Percentiles rank a stretch among this genome's conserved stretches.
These are phyloP conservation scores for Spinus olivaceus DNA, from an alignment of 2,797 vertebrate genomes.

Conservation along the genomic window DNA sequence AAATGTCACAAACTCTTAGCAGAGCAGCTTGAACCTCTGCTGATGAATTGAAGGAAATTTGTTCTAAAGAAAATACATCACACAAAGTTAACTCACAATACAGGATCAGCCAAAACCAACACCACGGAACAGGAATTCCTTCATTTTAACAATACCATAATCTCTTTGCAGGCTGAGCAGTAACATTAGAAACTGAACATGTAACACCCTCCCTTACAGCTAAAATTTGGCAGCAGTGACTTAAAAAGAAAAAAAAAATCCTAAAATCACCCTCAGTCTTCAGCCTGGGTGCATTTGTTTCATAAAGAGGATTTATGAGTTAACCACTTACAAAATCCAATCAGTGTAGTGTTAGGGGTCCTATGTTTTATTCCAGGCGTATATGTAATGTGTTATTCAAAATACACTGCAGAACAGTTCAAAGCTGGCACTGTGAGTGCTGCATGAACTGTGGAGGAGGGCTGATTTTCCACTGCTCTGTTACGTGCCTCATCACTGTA, in stretches of 20 bases:
- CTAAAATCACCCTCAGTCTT: neutral
- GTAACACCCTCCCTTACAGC: conserved; percentile 33
- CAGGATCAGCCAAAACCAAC: conserved; percentile 71
- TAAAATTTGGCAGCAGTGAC: neutral
- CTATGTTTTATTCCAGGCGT: neutral
- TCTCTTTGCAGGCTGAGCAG: conserved; percentile 32
- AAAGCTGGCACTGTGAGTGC: neutral
- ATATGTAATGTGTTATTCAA: neutral
- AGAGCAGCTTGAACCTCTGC: conserved; percentile 64
- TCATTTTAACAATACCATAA: conserved; percentile 69
- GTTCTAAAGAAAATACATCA: conserved; percentile 77
- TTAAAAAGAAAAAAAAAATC: neutral
- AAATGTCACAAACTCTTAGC: conserved; percentile 58
- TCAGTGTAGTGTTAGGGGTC: neutral
- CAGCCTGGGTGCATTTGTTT: neutral
- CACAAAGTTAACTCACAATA: conserved; percentile 68
- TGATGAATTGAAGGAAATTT: conserved; percentile 81
- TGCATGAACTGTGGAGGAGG: neutral
- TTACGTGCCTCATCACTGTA: neutral
- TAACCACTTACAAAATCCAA: neutral
- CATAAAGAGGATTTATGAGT: neutral
- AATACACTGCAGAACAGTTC: neutral
- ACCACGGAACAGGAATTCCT: conserved; percentile 72
- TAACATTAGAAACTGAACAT: conserved; percentile 36
- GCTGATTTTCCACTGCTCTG: neutral